A percentile compares a stretch with the other conserved stretches of the same genome.
These are phyloP conservation scores for Chaetogeoica ovagalla DNA, from an alignment of 2,888 invertebrate species.

Conservation along the genomic window DNA sequence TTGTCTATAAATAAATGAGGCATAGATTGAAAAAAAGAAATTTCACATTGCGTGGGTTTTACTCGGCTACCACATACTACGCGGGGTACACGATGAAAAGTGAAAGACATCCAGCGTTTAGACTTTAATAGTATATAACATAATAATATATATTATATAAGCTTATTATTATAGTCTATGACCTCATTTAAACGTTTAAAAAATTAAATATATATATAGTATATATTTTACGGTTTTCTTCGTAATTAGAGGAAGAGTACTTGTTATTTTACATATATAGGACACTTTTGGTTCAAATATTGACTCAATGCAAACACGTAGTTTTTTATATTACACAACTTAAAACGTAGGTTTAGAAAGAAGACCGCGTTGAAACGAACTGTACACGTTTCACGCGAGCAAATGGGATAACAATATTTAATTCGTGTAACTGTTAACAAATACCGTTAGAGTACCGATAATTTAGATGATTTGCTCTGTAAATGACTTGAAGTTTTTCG, in stretches of 20 bases:
- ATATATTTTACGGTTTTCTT: background rate
- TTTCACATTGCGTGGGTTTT: background rate
- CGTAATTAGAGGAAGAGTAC: conserved; percentile 19
- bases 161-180: conserved; percentile 32
- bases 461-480: background rate
- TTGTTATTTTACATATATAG: background rate
- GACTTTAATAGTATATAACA: conserved; percentile 5
- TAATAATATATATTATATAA: background rate
- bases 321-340: background rate
- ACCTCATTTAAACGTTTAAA: conserved; percentile 13
- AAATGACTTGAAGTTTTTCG: background rate
- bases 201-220: background rate
- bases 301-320: background rate
- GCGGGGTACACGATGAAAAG: background rate
- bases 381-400: background rate
- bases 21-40: background rate
- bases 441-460: background rate
- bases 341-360: too few species aligned
- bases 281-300: background rate
- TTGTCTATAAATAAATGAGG: background rate
- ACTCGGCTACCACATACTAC: background rate
- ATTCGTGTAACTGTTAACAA: background rate
- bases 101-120: background rate
- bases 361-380: background rate
- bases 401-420: background rate